Conservation (phyloP, 2,888 invertebrate species). For the Drosophila austrosaltans region DNA sequence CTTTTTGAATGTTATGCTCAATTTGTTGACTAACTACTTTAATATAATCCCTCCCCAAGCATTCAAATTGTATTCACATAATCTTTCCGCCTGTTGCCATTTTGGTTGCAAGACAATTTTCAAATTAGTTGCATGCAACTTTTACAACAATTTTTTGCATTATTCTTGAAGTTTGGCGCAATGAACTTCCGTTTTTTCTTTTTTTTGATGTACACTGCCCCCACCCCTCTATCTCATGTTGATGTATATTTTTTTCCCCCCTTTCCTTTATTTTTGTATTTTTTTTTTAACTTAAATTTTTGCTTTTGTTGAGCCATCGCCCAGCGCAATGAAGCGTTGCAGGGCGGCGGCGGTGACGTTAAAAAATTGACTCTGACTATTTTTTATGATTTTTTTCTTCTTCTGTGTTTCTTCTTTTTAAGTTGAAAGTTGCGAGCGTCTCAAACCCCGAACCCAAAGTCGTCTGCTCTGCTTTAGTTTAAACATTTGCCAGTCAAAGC, state of each 20-base stretch:
- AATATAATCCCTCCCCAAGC: background rate
- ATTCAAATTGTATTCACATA: background rate
- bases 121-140: slow-evolving; percentile 14
- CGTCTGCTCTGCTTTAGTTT: slow-evolving; percentile 62
- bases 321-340: slow-evolving; percentile 70
- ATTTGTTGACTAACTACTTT: slow-evolving; percentile 14
- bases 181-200: slow-evolving; percentile 66
- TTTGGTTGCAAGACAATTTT: slow-evolving; percentile 4
- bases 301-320: slow-evolving; percentile 39
- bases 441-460: slow-evolving; percentile 19
- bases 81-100: background rate
- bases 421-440: slow-evolving; percentile 17
- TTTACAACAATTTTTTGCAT: slow-evolving; percentile 15
- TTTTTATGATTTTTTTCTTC: slow-evolving; percentile 62
- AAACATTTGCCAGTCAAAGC: slow-evolving; percentile 74
- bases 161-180: slow-evolving; percentile 37
- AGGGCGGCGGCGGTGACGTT: slow-evolving; percentile 71
- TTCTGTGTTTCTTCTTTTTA: slow-evolving; percentile 25
- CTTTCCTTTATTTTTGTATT: slow-evolving; percentile 26
- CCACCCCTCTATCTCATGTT: slow-evolving; percentile 40
- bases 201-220: slow-evolving; percentile 31
- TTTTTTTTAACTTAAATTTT: slow-evolving; percentile 37
- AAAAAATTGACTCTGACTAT: slow-evolving; percentile 67
- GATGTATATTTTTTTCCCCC: slow-evolving; percentile 42
- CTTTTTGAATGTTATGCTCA: slow-evolving; percentile 6